Base-by-base conservation (phyloP, 2,797 vertebrate species). In the Danio albolineatus region DNA sequence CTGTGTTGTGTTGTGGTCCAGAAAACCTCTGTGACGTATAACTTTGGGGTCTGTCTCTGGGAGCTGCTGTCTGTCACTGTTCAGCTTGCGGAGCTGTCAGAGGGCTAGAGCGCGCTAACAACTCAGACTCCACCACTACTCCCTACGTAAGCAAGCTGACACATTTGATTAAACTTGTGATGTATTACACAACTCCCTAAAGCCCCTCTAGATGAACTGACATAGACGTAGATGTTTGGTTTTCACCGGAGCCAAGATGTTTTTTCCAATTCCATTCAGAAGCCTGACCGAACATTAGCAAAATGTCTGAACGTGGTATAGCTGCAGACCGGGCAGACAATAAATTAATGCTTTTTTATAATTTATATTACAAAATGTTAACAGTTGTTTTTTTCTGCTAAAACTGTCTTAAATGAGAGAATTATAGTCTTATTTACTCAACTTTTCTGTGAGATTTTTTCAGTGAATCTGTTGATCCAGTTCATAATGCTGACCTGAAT, bases 231-330 rank as follows among this genome's bases (percentile, higher is more conserved):
- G 82, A 78, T 85, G 86, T 86, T 62, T 51, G 71, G 83, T 83
- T 81, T 81, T 81, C 78, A 83, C 80, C 80, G 84, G 83, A 51
- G 83, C 70, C 79, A 89, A 84, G 79, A 77, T 67, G 74, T 71
- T 89, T 78, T 78, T 78, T 78, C 66, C 66, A 78, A 53, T 78
- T 71, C 67, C n/a, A 59, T 77, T 67, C 60, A 10, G 62, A 73
- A 72, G 53, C 74, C 60, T 66, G 74, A 65, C 41, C 66, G 65
- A 51, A 38, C 54, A 73, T 77, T 71, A 73, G 67, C 60, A 57
- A 76, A 64, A 65, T 65, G 44, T 72, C 57, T 57, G 16, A 62
- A 64, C 49, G 46, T 17, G 73, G 62, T 60, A 19, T 28, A 3
- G 59, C 28, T 56, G 16, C 57, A 56, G 39, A 21, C 14, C 13